Evolutionary conservation across 2,888 invertebrate genomes (phyloP).

Genomic region (Dicycla oo): DNA sequence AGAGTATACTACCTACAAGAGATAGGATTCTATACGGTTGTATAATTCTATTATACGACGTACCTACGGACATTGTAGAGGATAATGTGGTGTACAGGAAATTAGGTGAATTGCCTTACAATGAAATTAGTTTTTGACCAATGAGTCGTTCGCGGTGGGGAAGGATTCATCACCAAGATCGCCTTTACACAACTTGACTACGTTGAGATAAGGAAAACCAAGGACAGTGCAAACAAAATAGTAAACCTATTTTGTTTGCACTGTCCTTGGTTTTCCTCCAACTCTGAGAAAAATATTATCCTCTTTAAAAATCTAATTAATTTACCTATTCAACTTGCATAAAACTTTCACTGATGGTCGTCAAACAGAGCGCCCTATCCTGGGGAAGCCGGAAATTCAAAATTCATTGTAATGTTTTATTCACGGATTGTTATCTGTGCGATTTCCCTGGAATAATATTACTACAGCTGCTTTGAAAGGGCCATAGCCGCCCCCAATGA

Average conservation of each 20-base stretch:
- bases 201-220: constrained; percentile 6
- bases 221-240: not conserved
- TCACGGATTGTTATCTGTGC: constrained; percentile 6
- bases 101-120: constrained; percentile 41
- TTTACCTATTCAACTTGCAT: not conserved
- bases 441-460: constrained; percentile 16
- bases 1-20: not conserved
- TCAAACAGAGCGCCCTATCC: not conserved
- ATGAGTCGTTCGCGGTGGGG: not conserved
- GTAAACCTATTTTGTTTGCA: not conserved
- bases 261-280: no score
- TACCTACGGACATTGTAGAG: constrained; percentile 4
- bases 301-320: not conserved
- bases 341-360: not conserved
- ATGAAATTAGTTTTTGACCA: constrained; percentile 11
- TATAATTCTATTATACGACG: constrained; percentile 14
- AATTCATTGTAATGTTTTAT: not conserved
- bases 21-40: constrained; percentile 3
- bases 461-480: not conserved
- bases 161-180: not conserved
- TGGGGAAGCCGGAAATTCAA: not conserved
- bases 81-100: constrained; percentile 47
- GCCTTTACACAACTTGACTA: not conserved
- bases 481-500: constrained; percentile 39
- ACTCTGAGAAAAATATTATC: not conserved